Evolutionary conservation across 2,888 invertebrate species (phyloP), one percentile per base, ranked within the genome.

Genomic region (Agonum fuliginosum): DNA sequence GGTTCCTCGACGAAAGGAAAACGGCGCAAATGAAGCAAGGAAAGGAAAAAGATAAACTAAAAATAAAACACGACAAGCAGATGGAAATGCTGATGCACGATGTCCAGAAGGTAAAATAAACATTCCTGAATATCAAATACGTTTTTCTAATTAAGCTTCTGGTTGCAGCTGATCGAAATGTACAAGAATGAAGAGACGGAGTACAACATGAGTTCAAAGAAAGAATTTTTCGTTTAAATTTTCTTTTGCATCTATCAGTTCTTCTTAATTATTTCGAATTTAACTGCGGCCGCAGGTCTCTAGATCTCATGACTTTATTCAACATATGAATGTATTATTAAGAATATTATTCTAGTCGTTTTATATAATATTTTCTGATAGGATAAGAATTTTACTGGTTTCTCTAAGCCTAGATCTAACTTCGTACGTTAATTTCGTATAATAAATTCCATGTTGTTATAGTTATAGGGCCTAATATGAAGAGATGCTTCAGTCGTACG

Each of bases 1-100:
- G 96, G 84, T 99, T 99, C 85, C 93, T 98, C 90, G 98, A 99
- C 82, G 98, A 99, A 87, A 91, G 97, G 78, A 96, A 94, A 90
- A 92, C 91, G 79, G 93, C 94, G 71, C 93, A 93, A 76, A 95
- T 97, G 84, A 96, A 97, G 83, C 97, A 97, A 83, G 93, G 92
- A 78, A 93, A 97, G 80, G 97, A 98, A 85, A 95, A 94, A 86
- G 97, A 97, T 81, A 96, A 97, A 86, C 88, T 99, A 80, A 95
- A 96, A 85, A 93, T 95, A 73, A 93, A 94, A 46, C 99, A 99
- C 84, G 95, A 95, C 83, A 96, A 97, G 84, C 97, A 98, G 85
- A 89, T 95, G 84, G 96, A 97, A 81, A 96, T 96, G 85, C 89
- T 98, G 79, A 91, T 93, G 80, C 95, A 94, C 86, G 96, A 96